Percentiles rank a stretch among this genome's conserved stretches.
Conservation (phyloP, 2,113 vertebrate species). For the Tachycineta bicolor region DNA sequence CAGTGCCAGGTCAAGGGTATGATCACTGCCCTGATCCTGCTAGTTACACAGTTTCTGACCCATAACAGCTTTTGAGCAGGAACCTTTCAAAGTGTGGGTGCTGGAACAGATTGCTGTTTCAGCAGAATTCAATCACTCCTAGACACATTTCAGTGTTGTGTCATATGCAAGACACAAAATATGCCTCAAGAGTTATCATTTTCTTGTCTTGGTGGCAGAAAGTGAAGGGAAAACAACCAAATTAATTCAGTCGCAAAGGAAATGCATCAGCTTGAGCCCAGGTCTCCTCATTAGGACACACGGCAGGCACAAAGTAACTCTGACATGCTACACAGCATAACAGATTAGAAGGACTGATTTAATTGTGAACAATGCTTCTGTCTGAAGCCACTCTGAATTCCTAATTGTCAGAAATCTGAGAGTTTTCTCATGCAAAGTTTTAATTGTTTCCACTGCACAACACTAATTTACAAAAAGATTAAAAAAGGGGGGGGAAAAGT, state of each 20-base stretch:
- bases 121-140: neutral
- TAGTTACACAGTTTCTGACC: neutral
- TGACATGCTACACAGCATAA: neutral
- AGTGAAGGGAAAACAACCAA: neutral
- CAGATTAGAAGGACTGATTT: neutral
- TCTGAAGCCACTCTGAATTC: neutral
- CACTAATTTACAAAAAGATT: neutral
- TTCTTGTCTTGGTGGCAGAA: neutral
- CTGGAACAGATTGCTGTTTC: neutral
- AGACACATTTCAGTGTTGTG: neutral
- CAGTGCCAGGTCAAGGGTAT: neutral
- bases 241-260: neutral
- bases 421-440: neutral
- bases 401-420: neutral
- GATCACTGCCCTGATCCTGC: neutral
- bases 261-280: neutral
- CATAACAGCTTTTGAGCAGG: neutral
- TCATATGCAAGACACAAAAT: neutral
- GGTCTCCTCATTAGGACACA: neutral
- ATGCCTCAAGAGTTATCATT: neutral
- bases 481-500: neutral
- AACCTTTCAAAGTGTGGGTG: rapidly evolving
- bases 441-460: neutral
- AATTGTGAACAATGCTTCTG: neutral
- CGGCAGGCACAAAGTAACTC: neutral